Evolutionary conservation across 2,888 invertebrate species (phyloP).

Genomic region (Trachelus troglodyta): DNA sequence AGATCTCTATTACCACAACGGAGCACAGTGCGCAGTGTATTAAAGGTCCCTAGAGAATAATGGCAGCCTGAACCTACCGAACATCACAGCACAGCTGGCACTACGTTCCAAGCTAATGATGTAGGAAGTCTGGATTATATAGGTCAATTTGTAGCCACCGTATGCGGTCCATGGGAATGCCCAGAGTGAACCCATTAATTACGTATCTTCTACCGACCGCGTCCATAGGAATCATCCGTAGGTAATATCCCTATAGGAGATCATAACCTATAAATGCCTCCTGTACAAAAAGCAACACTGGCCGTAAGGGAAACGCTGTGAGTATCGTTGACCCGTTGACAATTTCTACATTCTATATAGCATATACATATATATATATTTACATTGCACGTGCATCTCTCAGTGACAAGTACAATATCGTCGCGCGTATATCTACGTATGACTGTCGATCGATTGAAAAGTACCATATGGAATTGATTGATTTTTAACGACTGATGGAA

Average conservation of each 20-base stretch:
- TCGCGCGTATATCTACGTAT: neutral
- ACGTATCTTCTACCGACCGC: constrained; percentile 17
- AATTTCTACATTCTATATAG: no score
- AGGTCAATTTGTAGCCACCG: constrained; percentile 38
- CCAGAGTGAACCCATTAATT: constrained; percentile 16
- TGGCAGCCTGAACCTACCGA: constrained; percentile 5
- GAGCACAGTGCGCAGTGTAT: neutral
- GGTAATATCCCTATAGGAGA: neutral
- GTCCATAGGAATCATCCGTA: neutral
- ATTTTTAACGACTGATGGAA: neutral
- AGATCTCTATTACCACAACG: neutral
- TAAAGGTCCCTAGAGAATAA: constrained; percentile 8
- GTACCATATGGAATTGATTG: neutral
- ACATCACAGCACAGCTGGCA: constrained; percentile 7
- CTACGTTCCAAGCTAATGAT: constrained; percentile 23
- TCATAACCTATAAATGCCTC: neutral
- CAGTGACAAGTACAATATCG: neutral
- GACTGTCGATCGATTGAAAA: neutral
- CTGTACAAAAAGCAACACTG: neutral
- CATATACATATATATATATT: no score
- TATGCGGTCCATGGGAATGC: constrained; percentile 22
- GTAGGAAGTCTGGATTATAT: constrained; percentile 38
- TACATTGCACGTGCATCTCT: neutral
- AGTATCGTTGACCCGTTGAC: no score
- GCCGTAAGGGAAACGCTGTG: neutral